Percentiles rank a stretch among this genome's conserved stretches.
Conservation (phyloP, 1,140 invertebrate species). For the Drosophila kikkawai region DNA sequence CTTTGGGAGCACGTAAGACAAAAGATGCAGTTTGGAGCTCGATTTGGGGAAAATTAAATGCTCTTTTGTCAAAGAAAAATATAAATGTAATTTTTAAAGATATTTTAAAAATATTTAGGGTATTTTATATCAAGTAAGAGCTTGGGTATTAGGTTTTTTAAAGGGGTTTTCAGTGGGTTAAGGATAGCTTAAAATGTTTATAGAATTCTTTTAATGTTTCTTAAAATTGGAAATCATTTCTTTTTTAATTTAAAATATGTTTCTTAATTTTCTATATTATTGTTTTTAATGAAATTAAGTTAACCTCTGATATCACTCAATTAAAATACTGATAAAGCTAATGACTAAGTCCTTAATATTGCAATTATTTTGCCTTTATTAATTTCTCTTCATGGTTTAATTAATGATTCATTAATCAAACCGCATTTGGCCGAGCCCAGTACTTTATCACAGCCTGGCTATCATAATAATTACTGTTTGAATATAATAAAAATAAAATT, state of each 20-base stretch:
- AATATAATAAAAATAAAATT: not conserved
- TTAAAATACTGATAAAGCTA: not conserved
- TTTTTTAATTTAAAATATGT: not conserved
- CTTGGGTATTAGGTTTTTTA: no score
- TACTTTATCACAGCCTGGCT: not conserved
- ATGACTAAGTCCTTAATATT: not conserved
- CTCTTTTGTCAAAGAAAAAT: not conserved
- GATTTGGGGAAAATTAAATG: slow-evolving; percentile 7
- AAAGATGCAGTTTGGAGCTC: slow-evolving; percentile 13
- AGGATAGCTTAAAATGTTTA: not conserved
- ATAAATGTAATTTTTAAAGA: not conserved
- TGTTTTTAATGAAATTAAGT: not conserved
- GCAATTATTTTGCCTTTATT: slow-evolving; percentile 5
- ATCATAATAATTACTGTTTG: slow-evolving; percentile 1
- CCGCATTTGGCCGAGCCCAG: not conserved
- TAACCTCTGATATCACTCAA: not conserved
- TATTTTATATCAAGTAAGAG: not conserved
- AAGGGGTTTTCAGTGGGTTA: not conserved
- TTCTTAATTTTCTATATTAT: not conserved
- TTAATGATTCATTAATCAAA: slow-evolving; percentile 4
- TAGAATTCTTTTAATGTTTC: not conserved
- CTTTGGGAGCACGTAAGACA: slow-evolving; percentile 33
- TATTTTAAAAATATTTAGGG: not conserved
- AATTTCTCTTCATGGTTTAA: slow-evolving; percentile 2
- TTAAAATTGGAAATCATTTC: not conserved